Conservation (phyloP, 2,888 invertebrate genomes). For the Eurytoma californica region DNA sequence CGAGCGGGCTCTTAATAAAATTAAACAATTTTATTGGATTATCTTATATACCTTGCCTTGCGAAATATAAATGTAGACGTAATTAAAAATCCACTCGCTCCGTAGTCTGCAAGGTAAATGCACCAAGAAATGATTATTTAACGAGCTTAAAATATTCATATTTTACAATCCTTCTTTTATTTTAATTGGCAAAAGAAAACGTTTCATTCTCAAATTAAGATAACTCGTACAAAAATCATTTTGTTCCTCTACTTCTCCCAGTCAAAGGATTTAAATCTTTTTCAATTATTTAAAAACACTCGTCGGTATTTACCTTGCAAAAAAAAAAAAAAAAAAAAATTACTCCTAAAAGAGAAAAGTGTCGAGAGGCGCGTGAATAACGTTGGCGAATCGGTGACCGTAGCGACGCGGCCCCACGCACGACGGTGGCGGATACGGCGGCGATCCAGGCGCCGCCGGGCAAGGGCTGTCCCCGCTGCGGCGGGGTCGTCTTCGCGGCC, state of each 20-base stretch:
- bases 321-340: not conserved
- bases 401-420: slow-evolving; percentile 86
- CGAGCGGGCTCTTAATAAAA: not conserved
- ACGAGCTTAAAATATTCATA: not conserved
- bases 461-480: slow-evolving; percentile 92
- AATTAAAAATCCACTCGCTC: slow-evolving; percentile 22
- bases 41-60: not conserved
- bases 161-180: too few species aligned
- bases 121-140: not conserved
- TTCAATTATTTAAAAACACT: not conserved
- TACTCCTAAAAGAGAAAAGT: too few species aligned
- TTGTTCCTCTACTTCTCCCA: too few species aligned
- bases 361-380: not conserved
- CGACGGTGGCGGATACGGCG: slow-evolving; percentile 87
- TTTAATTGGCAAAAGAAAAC: too few species aligned
- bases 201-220: not conserved
- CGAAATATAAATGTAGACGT: not conserved
- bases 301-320: not conserved
- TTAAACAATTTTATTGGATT: not conserved
- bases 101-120: not conserved
- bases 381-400: not conserved
- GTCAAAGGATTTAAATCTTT: too few species aligned
- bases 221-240: too few species aligned
- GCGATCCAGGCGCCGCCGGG: slow-evolving; percentile 88
- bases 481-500: slow-evolving; percentile 94